Percentiles rank a stretch among this genome's conserved stretches.
phyloP scores from a whole-genome alignment of 1,140 invertebrate species.

The Micrasema minimum region DNA sequence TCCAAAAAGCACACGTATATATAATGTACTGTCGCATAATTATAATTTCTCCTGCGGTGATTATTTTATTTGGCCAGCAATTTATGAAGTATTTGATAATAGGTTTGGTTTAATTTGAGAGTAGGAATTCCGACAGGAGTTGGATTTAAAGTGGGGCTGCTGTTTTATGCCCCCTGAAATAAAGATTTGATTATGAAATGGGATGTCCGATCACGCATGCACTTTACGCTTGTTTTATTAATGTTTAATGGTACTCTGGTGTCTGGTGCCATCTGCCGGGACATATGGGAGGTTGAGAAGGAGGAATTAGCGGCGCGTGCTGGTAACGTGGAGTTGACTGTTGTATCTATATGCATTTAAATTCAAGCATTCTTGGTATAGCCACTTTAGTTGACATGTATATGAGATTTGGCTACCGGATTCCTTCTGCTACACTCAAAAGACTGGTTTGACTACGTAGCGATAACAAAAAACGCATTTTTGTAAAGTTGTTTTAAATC shows the following conservation, averaged over 20 bases:
- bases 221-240: slow-evolving; percentile 38
- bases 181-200: slow-evolving; percentile 44
- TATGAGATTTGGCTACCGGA: slow-evolving; percentile 1
- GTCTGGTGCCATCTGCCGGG: slow-evolving; percentile 25
- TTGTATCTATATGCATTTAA: slow-evolving; percentile 6
- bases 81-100: background rate
- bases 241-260: no score
- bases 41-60: slow-evolving; percentile 5
- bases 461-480: no score
- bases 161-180: slow-evolving; percentile 27
- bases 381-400: slow-evolving; percentile 28
- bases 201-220: slow-evolving; percentile 40
- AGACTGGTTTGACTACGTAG: no score
- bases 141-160: background rate
- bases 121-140: no score
- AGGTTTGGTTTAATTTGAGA: background rate
- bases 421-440: no score
- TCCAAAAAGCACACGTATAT: no score
- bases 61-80: background rate
- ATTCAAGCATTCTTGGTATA: no score
- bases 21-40: background rate
- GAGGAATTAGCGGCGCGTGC: no score
- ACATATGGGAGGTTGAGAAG: slow-evolving; percentile 10
- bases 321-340: no score
- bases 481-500: no score